phyloP scores from a whole-genome alignment of 2,113 vertebrate species.

The Ellobius talpinus region DNA sequence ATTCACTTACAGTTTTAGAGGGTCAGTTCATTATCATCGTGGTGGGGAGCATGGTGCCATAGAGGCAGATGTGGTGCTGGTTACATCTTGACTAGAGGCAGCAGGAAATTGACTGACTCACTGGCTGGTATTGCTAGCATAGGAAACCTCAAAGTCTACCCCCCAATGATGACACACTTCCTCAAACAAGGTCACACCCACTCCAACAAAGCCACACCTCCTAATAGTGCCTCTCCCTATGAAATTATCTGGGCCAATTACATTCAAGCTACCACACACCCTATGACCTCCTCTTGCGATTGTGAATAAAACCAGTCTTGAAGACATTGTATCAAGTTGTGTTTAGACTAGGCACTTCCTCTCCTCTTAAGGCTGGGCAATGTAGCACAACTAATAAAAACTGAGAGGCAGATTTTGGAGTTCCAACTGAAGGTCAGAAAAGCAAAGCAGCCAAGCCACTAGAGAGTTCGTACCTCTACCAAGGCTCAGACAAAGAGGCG shows the following conservation, averaged over 20 bases:
- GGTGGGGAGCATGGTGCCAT: background rate
- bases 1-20: background rate
- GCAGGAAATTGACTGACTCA: background rate
- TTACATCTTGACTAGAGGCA: background rate
- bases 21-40: background rate
- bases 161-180: background rate
- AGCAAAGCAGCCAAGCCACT: too few relatives aligned
- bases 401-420: too few relatives aligned
- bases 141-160: background rate
- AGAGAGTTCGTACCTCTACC: too few relatives aligned
- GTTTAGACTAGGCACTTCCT: background rate
- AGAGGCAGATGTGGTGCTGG: background rate
- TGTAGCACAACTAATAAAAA: too few relatives aligned
- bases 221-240: too few relatives aligned
- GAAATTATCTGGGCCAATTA: too few relatives aligned
- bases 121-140: background rate
- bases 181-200: background rate
- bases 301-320: background rate
- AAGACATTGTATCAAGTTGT: background rate
- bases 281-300: too few relatives aligned
- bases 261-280: too few relatives aligned
- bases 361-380: too few relatives aligned
- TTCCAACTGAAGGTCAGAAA: too few relatives aligned
- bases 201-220: too few relatives aligned
- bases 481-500: too few relatives aligned